Evolutionary conservation across 2,113 vertebrate species (phyloP), one percentile per base, ranked within the genome.

Genomic region (Serilophus lunatus): DNA sequence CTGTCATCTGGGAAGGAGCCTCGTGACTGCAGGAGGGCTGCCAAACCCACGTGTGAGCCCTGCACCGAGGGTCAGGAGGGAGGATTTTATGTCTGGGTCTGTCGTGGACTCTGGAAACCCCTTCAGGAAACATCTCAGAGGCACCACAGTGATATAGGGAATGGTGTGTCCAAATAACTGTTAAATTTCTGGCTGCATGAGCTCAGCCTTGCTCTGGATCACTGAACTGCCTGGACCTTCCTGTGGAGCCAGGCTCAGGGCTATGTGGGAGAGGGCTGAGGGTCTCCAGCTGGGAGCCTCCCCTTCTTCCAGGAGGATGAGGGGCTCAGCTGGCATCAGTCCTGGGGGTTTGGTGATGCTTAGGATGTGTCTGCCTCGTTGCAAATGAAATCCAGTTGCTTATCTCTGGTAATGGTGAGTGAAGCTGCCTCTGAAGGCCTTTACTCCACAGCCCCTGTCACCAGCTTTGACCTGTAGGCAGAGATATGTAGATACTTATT

Each of bases 41-140:
- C 5, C 47, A 63, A 54, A 42, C 7, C 49, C 18, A 1, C 0
- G 8, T 0, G 13, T 3, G 35, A 45, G 50, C 31, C 23, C 74
- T 25, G 35, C 26, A 1, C 20, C 5, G 22, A 18, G 36, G 23
- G 31, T 14, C 14, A 25, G 44, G 1, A 35, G 51, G 5, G 18
- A 12, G 60, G 65, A 3, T 7, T 70, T 38, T 26, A 1, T 40
- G n/a, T 8, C 59, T 45, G 5, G 45, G 1, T 54, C 86, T 77
- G 26, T 5, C 1, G 1, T 2, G 16, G 28, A 1, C 28, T 53
- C 50, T 42, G 59, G 13, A 61, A 65, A 5, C 7, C 5, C 19
- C n/a, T 47, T 57, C 25, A 18, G 11, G 54, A 66, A 57, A 11
- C 3, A 1, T 63, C n/a, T 71, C 4, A 7, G 79, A 45, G 50